phyloP scores from a whole-genome alignment of 1,140 invertebrate species.

The Drosophila aff. region DNA sequence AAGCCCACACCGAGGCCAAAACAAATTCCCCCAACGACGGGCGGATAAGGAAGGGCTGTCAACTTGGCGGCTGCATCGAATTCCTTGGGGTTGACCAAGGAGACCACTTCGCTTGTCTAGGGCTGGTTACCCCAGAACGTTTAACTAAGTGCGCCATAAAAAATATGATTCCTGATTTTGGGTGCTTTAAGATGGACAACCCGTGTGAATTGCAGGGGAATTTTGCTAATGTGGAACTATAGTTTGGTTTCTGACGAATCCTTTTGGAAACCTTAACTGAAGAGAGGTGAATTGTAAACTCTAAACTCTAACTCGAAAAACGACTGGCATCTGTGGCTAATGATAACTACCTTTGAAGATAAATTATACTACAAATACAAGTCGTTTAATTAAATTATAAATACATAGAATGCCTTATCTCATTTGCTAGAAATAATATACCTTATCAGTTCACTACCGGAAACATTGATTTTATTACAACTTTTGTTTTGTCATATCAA shows the following conservation, averaged over 20 bases:
- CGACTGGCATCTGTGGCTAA: not conserved
- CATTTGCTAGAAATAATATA: too few species aligned
- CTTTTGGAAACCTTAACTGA: not conserved
- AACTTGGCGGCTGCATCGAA: constrained; percentile 38
- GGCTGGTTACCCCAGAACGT: constrained; percentile 45
- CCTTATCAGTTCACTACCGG: too few species aligned
- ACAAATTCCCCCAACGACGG: constrained; percentile 44
- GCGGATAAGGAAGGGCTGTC: constrained; percentile 57
- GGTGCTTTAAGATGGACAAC: not conserved
- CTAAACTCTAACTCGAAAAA: too few species aligned
- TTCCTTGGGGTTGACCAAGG: constrained; percentile 47
- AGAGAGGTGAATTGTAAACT: not conserved
- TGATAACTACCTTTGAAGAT: not conserved
- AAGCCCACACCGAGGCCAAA: constrained; percentile 35
- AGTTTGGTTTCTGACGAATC: not conserved
- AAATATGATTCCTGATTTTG: constrained; percentile 35
- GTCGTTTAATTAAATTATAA: too few species aligned
- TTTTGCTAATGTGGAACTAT: not conserved
- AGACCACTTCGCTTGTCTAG: constrained; percentile 4
- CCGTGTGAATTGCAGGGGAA: not conserved
- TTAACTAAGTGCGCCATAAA: constrained; percentile 75
- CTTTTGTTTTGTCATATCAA: too few species aligned
- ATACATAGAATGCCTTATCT: too few species aligned
- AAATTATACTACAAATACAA: too few species aligned
- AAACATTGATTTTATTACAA: too few species aligned